Evolutionary conservation across 2,113 vertebrate species (phyloP), one percentile per base, ranked within the genome.

Genomic region (Antidorcas marsupialis): DNA sequence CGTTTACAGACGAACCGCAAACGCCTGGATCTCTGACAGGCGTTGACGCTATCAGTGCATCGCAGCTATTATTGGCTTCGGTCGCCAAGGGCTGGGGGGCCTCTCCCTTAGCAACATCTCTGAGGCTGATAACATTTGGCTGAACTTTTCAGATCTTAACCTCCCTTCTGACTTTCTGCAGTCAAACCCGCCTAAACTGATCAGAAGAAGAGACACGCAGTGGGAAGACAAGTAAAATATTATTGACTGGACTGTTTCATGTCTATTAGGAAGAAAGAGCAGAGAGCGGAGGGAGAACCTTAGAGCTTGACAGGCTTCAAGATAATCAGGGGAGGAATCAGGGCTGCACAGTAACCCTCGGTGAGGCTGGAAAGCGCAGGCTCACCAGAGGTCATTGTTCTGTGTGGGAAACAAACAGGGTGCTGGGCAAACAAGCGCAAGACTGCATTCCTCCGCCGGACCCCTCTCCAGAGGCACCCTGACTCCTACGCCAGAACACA

Each of bases 111-210:
- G 99, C 98, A 99, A 99, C 99, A 99, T 99, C 99, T 99, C 99
- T 95, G 98, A 98, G 98, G 98, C 99, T 99, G 99, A 99, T 99
- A 99, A 99, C 99, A 99, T 99, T 99, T 99, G 99, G 99, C 99
- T 99, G 99, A 99, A 99, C 99, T 99, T 98, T 99, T 99, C 99
- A 98, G 99, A 99, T 99, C 99, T 99, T 99, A 99, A 99, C 99
- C 99, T 99, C 99, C 99, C 99, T 99, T 99, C 99, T 99, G 99
- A 99, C 99, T 99, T 98, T 98, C 98, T 96, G 99, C 98, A 99
- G 99, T 99, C 99, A 99, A 99, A 98, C 98, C 98, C 98, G 98
- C 99, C 99, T 99, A 98, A 99, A 99, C 99, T 98, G 99, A 99
- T 99, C 99, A 99, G 99, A 99, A 98, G 98, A 99, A 99, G 98